Conservation (phyloP, 2,888 invertebrate species). For the Lycaena phlaeas region DNA sequence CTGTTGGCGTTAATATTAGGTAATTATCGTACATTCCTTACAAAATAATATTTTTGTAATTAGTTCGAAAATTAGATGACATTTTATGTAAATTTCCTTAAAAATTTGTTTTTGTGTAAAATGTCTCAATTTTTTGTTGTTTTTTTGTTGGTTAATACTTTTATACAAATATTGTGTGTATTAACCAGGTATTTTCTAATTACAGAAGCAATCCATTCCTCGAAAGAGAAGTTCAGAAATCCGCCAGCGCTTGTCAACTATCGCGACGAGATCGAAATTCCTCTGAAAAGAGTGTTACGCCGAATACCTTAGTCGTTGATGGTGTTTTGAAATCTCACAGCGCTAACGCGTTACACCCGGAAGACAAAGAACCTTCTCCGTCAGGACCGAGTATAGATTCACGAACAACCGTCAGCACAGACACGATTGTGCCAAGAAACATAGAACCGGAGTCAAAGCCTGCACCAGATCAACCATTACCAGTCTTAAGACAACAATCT, state of each 20-base stretch:
- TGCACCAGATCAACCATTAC: slow-evolving; percentile 17
- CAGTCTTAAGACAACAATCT: slow-evolving; percentile 41
- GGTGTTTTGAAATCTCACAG: slow-evolving; percentile 62
- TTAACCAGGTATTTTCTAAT: slow-evolving; percentile 6
- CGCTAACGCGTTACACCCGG: slow-evolving; percentile 55
- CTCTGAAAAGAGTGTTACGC: slow-evolving; percentile 38
- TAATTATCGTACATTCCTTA: too few relatives aligned
- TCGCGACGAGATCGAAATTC: slow-evolving; percentile 51
- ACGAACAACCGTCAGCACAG: slow-evolving; percentile 36
- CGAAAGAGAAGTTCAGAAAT: slow-evolving; percentile 76
- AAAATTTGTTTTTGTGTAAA: too few relatives aligned
- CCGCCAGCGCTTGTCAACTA: slow-evolving; percentile 74
- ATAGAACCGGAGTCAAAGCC: not conserved
- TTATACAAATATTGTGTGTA: too few relatives aligned
- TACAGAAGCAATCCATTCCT: slow-evolving; percentile 67
- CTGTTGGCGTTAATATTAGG: slow-evolving; percentile 64
- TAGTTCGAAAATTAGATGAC: too few relatives aligned
- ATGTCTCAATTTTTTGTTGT: too few relatives aligned
- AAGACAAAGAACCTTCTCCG: slow-evolving; percentile 21
- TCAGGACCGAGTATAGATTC: not conserved
- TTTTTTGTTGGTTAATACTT: too few relatives aligned
- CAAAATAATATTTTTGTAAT: too few relatives aligned
- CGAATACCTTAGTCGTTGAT: slow-evolving; percentile 33
- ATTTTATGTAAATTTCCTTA: too few relatives aligned
- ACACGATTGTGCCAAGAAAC: slow-evolving; percentile 47